Conservation (phyloP, 2,797 vertebrate species). For the Setipinna tenuifilis region DNA sequence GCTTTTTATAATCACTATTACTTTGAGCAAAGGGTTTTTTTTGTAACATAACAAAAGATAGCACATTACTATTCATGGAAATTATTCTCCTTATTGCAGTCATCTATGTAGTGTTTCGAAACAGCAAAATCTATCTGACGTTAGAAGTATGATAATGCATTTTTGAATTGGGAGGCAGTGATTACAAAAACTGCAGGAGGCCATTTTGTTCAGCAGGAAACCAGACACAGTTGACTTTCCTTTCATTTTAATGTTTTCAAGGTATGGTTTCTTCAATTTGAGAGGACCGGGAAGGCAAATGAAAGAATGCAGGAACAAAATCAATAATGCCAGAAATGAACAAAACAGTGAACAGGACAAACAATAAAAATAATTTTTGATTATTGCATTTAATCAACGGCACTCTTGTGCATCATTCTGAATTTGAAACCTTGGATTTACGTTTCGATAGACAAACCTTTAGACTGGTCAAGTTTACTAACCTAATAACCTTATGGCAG, state of each 20-base stretch:
- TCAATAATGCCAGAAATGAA: constrained; percentile 5
- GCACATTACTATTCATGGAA: neutral
- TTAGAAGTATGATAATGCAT: neutral
- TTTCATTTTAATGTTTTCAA: neutral
- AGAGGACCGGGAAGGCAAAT: constrained; percentile 13
- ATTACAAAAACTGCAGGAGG: constrained; percentile 19
- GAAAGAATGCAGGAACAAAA: neutral
- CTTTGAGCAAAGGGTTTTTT: neutral
- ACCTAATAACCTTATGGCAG: neutral
- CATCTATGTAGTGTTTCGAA: neutral
- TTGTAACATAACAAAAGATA: neutral
- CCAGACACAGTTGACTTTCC: constrained; percentile 15
- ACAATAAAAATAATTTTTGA: neutral
- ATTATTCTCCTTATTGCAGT: neutral
- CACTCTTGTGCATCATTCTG: neutral
- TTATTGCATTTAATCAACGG: neutral
- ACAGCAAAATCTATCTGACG: neutral
- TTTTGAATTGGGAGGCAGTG: neutral
- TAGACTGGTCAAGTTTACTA: neutral
- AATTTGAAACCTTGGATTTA: neutral
- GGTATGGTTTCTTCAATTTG: constrained; percentile 12
- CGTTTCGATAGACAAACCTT: neutral
- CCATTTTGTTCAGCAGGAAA: constrained; percentile 4
- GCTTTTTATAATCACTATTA: neutral
- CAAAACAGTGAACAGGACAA: neutral